These are phyloP conservation scores for Procambarus clarkii DNA, from an alignment of 1,140 invertebrate genomes.

Conservation along the genomic window DNA sequence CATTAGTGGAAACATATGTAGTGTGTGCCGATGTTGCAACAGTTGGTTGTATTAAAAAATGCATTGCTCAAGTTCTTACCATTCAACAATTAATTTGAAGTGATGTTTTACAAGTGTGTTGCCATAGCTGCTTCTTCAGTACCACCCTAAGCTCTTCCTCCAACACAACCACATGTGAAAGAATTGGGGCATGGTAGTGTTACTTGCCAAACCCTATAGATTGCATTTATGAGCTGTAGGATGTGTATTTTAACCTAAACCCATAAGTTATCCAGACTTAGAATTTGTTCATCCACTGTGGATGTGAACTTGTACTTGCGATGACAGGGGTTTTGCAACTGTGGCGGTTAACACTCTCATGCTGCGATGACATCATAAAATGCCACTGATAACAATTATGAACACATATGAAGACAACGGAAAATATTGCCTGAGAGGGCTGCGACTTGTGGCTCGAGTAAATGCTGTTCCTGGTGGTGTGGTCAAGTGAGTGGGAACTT, in stretches of 20 bases:
- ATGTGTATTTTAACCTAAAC: slow-evolving; percentile 1
- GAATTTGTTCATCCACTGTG: slow-evolving; percentile 29
- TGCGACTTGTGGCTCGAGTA: slow-evolving; percentile 66
- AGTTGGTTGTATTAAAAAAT: slow-evolving; percentile 30
- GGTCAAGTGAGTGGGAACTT: slow-evolving; percentile 44
- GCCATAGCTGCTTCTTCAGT: slow-evolving; percentile 40
- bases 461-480: slow-evolving; percentile 65
- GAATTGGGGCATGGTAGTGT: slow-evolving; percentile 63
- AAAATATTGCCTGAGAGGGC: slow-evolving; percentile 61
- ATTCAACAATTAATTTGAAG: slow-evolving; percentile 34
- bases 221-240: slow-evolving; percentile 27
- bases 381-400: slow-evolving; percentile 71
- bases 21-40: slow-evolving; percentile 26
- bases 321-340: slow-evolving; percentile 31
- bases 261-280: slow-evolving; percentile 7
- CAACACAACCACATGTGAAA: slow-evolving; percentile 63
- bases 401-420: slow-evolving; percentile 74
- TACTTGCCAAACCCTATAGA: slow-evolving; percentile 51
- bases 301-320: slow-evolving; percentile 47
- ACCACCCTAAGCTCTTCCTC: slow-evolving; percentile 63
- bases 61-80: slow-evolving; percentile 37
- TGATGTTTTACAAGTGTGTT: slow-evolving; percentile 50
- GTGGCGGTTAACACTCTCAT: slow-evolving; percentile 58
- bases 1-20: slow-evolving; percentile 34
- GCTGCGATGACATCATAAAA: slow-evolving; percentile 68